These are phyloP conservation scores for Candoia aspera DNA, from an alignment of 2,113 vertebrate genomes.

Conservation along the genomic window DNA sequence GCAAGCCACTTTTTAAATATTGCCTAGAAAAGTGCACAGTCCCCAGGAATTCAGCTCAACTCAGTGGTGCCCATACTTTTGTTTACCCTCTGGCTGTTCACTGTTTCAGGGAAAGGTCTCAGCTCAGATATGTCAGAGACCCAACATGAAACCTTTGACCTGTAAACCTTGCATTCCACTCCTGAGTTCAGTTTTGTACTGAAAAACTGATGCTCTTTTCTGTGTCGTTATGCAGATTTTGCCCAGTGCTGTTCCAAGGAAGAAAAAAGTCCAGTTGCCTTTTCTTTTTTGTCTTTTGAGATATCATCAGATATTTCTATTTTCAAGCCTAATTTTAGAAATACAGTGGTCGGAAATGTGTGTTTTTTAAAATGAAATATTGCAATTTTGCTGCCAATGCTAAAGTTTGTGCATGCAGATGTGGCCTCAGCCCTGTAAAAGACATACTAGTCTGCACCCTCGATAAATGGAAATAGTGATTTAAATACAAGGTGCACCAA, in stretches of 20 bases:
- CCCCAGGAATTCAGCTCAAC: too few species aligned
- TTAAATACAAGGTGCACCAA: background rate
- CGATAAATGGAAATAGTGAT: background rate
- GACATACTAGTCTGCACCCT: background rate
- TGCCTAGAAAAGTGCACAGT: too few species aligned
- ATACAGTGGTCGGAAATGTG: background rate
- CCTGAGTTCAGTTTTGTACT: background rate
- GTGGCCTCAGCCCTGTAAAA: background rate
- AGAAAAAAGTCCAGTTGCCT: background rate
- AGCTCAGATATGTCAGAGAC: too few species aligned
- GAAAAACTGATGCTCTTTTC: background rate
- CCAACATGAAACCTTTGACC: too few species aligned
- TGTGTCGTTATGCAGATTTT: background rate
- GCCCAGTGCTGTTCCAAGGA: background rate
- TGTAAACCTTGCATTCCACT: background rate
- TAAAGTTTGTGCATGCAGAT: background rate
- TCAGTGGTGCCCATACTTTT: too few species aligned
- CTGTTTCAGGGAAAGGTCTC: too few species aligned
- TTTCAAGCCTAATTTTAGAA: background rate
- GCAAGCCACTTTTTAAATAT: background rate
- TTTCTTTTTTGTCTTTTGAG: background rate
- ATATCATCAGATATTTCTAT: background rate
- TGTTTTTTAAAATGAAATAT: background rate
- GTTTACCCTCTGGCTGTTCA: too few species aligned
- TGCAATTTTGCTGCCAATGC: background rate